Conservation (phyloP, 2,113 vertebrate species). For the Heliornis fulica region DNA sequence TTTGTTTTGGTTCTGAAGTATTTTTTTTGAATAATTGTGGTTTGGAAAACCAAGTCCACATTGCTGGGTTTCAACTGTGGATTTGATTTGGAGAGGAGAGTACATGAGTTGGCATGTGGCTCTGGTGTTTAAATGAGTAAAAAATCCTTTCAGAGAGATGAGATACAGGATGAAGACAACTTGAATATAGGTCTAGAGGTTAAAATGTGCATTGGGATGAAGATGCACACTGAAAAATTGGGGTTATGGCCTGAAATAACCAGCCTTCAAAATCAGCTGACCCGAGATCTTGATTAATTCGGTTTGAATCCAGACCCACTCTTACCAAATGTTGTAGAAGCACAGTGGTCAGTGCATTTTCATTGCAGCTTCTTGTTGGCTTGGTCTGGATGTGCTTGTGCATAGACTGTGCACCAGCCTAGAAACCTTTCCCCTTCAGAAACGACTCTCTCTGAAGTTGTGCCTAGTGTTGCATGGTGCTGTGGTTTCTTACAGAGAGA, state of each 20-base stretch:
- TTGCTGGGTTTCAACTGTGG: not conserved
- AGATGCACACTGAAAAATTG: not conserved
- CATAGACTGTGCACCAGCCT: rapidly evolving
- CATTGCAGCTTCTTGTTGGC: rapidly evolving
- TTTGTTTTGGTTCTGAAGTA: not conserved
- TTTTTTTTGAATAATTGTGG: constrained; percentile 7
- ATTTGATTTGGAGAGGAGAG: not conserved
- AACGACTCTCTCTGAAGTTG: not conserved
- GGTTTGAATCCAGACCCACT: not conserved
- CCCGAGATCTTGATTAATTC: not conserved
- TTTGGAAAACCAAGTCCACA: not conserved
- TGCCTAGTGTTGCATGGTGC: rapidly evolving
- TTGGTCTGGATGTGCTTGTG: not conserved
- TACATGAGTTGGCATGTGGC: not conserved
- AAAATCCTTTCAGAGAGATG: not conserved
- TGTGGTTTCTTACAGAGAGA: not conserved
- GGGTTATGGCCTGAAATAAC: not conserved
- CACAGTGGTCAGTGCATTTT: rapidly evolving
- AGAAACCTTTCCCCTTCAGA: not conserved
- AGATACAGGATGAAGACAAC: not conserved
- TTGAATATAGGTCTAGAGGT: not conserved
- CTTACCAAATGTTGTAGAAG: not conserved
- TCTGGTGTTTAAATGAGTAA: not conserved
- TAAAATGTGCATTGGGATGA: not conserved
- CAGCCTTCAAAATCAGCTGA: not conserved